Percentiles rank a stretch among this genome's conserved stretches.
phyloP scores from a whole-genome alignment of 2,113 vertebrate species.

The Connochaetes taurinus region DNA sequence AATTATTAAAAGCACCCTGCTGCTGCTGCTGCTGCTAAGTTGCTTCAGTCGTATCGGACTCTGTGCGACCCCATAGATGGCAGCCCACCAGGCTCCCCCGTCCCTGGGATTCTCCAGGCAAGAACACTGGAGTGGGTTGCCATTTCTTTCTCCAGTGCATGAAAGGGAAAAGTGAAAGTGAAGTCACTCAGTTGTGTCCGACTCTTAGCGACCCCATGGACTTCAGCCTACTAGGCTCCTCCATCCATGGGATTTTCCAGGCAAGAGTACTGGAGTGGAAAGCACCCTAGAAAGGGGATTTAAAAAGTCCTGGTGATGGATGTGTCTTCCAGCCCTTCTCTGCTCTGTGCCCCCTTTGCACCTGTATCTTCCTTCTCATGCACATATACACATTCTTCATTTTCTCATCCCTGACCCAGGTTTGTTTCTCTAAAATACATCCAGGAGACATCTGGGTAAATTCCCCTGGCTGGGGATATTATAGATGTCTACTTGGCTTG shows the following conservation, averaged over 20 bases:
- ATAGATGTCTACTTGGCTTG: not conserved
- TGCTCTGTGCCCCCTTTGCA: not conserved
- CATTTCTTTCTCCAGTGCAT: too few relatives aligned
- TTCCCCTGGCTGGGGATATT: not conserved
- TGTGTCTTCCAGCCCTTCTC: not conserved
- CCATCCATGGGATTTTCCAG: too few relatives aligned
- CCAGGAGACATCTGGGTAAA: not conserved
- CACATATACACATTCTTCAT: not conserved
- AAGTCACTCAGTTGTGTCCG: too few relatives aligned
- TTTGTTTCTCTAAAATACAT: not conserved
- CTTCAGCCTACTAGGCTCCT: too few relatives aligned
- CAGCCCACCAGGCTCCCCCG: too few relatives aligned
- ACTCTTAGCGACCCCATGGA: too few relatives aligned
- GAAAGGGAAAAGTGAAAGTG: too few relatives aligned
- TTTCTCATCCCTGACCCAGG: not conserved
- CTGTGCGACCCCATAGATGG: too few relatives aligned
- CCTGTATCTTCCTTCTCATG: not conserved
- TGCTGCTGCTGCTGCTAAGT: too few relatives aligned
- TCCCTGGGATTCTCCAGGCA: too few relatives aligned
- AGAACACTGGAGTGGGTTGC: too few relatives aligned
- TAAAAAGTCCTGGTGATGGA: not conserved
- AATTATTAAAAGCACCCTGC: not conserved
- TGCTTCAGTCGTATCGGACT: fast-evolving
- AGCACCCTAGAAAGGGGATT: not conserved
- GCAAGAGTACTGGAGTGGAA: too few relatives aligned